Percentiles rank a stretch among this genome's conserved stretches.
These are phyloP conservation scores for Leistus spinibarbis DNA, from an alignment of 2,888 invertebrate species.

Conservation along the genomic window DNA sequence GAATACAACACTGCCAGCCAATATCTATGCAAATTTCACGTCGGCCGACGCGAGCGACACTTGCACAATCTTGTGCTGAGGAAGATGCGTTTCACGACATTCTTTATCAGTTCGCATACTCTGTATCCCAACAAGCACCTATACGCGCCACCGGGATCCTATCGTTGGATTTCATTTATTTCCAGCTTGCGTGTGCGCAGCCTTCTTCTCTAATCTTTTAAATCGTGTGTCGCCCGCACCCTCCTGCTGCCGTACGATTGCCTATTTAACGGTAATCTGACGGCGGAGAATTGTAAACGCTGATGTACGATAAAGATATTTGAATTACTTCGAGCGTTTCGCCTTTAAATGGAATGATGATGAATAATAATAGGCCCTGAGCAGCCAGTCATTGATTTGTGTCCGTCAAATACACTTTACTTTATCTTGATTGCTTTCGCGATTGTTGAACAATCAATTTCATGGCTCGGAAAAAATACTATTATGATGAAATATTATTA, in stretches of 20 bases:
- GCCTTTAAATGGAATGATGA: neutral
- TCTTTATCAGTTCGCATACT: constrained; percentile 32
- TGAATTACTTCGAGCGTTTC: neutral
- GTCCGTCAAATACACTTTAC: too few species aligned
- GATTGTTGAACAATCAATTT: too few species aligned
- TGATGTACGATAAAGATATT: constrained; percentile 9
- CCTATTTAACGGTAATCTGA: constrained; percentile 19
- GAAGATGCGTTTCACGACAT: constrained; percentile 36
- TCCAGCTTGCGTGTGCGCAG: constrained; percentile 21
- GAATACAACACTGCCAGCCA: constrained; percentile 32
- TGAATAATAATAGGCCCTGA: too few species aligned
- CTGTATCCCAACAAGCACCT: constrained; percentile 15
- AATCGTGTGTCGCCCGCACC: constrained; percentile 19
- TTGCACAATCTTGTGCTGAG: constrained; percentile 33
- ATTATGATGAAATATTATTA: too few species aligned
- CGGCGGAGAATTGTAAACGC: constrained; percentile 2
- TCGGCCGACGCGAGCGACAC: constrained; percentile 25
- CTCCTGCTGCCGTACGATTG: neutral
- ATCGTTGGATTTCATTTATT: constrained; percentile 36
- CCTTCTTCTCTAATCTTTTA: constrained; percentile 28
- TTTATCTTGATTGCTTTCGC: too few species aligned
- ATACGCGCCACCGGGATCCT: constrained; percentile 20
- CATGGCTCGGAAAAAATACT: too few species aligned
- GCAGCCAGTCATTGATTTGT: too few species aligned
- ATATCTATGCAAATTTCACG: constrained; percentile 35